Conservation (phyloP, 2,113 vertebrate genomes). For the Gulo gulo region DNA sequence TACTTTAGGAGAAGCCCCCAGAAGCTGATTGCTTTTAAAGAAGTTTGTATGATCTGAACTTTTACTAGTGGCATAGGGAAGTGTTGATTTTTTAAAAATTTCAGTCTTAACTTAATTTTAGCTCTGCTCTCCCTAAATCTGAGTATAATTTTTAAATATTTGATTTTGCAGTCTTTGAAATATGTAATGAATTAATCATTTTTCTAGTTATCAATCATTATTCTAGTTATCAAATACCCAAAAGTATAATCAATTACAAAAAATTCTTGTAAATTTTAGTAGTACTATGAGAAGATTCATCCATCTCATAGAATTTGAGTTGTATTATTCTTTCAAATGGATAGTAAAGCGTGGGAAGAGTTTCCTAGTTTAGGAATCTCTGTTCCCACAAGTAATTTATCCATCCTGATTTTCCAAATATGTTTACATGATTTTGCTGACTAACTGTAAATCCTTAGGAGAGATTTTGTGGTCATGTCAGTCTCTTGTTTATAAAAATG, state of each 20-base stretch:
- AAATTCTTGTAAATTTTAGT: not conserved
- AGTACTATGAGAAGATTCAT: not conserved
- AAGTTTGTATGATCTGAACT: not conserved
- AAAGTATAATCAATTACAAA: not conserved
- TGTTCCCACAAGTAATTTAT: conserved; percentile 17
- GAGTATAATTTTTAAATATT: not conserved
- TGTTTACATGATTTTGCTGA: conserved; percentile 38
- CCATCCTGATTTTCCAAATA: conserved; percentile 31
- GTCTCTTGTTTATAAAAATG: conserved; percentile 56
- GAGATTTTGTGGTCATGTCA: conserved; percentile 60
- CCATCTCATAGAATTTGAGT: not conserved
- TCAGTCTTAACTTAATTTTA: conserved; percentile 4
- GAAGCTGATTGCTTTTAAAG: not conserved
- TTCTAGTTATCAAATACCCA: not conserved
- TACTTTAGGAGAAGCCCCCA: not conserved
- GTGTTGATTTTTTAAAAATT: not conserved
- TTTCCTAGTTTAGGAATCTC: not conserved
- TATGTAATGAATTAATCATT: not conserved
- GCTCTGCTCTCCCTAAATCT: not conserved
- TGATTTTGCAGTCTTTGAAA: not conserved
- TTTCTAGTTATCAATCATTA: conserved; percentile 40
- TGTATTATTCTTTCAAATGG: not conserved
- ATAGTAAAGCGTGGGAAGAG: not conserved
- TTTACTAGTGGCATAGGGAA: not conserved
- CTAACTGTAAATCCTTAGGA: conserved; percentile 37